A percentile compares a stretch with the other conserved stretches of the same genome.
Conservation (phyloP, 2,113 vertebrate genomes). For the Arenaria interpres region DNA sequence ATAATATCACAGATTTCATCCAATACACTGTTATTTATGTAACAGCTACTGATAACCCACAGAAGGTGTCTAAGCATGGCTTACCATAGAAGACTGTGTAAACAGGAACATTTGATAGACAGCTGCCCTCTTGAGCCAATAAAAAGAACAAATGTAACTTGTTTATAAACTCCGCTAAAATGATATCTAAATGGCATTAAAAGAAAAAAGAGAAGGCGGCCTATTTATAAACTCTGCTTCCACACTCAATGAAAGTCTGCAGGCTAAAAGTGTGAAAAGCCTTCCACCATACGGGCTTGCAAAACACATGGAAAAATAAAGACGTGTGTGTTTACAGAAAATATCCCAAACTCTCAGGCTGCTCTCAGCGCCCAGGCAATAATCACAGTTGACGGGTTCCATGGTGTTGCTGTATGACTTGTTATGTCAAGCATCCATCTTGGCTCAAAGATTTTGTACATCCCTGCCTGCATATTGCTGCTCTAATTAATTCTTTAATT, state of each 20-base stretch:
- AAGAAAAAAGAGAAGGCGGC: background rate
- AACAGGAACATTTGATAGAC: conserved; percentile 51
- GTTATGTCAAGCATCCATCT: background rate
- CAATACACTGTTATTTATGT: conserved; percentile 21
- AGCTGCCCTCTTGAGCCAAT: conserved; percentile 47
- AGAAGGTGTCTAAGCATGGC: conserved; percentile 1
- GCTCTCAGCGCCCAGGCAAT: background rate
- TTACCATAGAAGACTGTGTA: background rate
- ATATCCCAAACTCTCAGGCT: background rate
- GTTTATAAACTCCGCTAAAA: conserved; percentile 61
- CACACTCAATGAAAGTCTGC: conserved; percentile 44
- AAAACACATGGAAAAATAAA: conserved; percentile 47
- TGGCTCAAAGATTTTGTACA: background rate
- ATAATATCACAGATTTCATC: background rate
- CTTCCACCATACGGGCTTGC: background rate
- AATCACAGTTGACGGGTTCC: background rate
- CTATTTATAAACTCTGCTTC: conserved; percentile 59
- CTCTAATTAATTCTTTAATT: background rate
- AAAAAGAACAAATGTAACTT: conserved; percentile 47
- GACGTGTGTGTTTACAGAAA: conserved; percentile 47
- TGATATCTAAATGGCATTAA: conserved; percentile 43
- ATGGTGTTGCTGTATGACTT: background rate
- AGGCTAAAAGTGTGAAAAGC: conserved; percentile 57
- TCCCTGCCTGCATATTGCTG: background rate
- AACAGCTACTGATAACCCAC: conserved; percentile 34